phyloP scores from a whole-genome alignment of 2,797 vertebrate species.

The Mus minutoides region DNA sequence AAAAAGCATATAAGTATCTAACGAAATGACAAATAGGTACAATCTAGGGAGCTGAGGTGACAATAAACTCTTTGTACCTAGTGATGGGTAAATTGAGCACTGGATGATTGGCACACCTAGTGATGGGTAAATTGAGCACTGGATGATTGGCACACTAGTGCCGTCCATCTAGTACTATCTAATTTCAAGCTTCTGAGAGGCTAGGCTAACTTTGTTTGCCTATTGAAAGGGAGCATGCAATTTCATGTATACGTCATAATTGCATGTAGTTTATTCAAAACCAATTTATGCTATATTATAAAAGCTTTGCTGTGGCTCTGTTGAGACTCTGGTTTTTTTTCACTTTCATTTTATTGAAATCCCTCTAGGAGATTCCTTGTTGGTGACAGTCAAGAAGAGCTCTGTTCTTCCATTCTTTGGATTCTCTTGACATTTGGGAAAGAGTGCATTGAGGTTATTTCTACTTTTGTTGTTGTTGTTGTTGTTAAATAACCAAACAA shows the following conservation, averaged over 20 bases:
- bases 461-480: not conserved
- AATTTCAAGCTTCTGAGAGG: not conserved
- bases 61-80: not conserved
- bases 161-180: not conserved
- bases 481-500: not conserved
- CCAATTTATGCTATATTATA: not conserved
- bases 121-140: not conserved
- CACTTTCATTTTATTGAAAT: constrained; percentile 29
- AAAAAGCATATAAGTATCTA: not conserved
- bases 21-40: not conserved
- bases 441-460: constrained; percentile 34
- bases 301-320: not conserved
- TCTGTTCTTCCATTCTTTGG: constrained; percentile 35
- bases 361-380: not conserved
- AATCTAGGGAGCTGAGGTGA: not conserved
- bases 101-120: not conserved
- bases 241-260: constrained; percentile 26
- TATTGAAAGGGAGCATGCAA: not conserved
- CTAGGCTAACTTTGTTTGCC: not conserved
- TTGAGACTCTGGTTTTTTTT: constrained; percentile 22
- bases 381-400: not conserved
- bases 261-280: not conserved
- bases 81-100: not conserved
- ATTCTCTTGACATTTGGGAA: constrained; percentile 41
- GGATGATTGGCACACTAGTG: not conserved